Evolutionary conservation across 2,797 vertebrate species (phyloP).

Genomic region (Mormyrops attenuatus): DNA sequence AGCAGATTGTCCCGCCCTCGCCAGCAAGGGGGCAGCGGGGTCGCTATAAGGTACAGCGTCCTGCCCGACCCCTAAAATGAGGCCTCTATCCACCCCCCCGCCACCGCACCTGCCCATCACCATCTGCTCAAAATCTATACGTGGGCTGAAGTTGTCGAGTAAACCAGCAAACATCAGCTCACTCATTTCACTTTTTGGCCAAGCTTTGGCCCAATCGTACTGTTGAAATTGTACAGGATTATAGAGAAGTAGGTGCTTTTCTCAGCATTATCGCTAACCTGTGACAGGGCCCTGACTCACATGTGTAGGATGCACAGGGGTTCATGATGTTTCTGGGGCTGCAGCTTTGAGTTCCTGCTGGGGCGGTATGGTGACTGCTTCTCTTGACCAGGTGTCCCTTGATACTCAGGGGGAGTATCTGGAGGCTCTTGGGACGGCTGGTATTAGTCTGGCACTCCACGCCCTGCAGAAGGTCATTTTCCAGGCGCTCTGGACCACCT

Average conservation of each 20-base stretch:
- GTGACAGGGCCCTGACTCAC: neutral
- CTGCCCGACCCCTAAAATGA: neutral
- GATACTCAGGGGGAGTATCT: conserved; percentile 74
- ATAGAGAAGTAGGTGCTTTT: neutral
- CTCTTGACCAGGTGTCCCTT: conserved; percentile 72
- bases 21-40: conserved; percentile 78
- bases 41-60: conserved; percentile 78
- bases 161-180: neutral
- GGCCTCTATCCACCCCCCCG: neutral
- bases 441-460: conserved; percentile 62
- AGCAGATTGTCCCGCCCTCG: conserved; percentile 80
- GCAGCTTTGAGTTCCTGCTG: neutral
- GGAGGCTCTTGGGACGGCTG: conserved; percentile 68
- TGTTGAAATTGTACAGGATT: neutral
- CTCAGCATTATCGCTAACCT: neutral
- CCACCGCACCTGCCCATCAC: neutral
- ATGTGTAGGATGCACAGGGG: neutral
- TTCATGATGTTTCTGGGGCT: neutral
- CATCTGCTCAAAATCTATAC: neutral
- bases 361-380: neutral
- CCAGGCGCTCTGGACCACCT: conserved; percentile 2
- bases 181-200: neutral
- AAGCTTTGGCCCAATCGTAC: neutral
- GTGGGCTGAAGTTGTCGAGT: neutral
- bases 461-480: conserved; percentile 65